These are phyloP conservation scores for Vireo griseus DNA, from an alignment of 2,797 vertebrate genomes.

Conservation along the genomic window DNA sequence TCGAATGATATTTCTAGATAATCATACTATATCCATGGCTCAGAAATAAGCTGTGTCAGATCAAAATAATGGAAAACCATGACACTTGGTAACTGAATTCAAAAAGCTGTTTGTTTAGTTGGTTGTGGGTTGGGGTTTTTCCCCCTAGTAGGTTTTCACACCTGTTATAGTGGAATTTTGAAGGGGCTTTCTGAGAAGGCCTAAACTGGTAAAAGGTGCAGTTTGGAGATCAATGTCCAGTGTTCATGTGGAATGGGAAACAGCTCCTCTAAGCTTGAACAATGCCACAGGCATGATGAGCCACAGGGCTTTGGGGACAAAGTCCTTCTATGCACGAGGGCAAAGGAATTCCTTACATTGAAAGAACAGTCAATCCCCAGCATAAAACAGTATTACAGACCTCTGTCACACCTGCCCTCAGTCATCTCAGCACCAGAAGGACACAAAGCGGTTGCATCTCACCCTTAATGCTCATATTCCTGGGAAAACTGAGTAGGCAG, in stretches of 20 bases:
- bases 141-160: neutral
- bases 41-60: neutral
- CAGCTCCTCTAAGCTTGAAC: neutral
- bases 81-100: neutral
- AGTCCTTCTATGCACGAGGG: neutral
- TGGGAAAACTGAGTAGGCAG: neutral
- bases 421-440: neutral
- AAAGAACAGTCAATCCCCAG: neutral
- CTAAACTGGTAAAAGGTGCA: neutral
- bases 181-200: neutral
- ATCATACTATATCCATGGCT: fast-evolving
- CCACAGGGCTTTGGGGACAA: neutral
- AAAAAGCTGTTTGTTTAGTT: neutral
- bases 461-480: neutral
- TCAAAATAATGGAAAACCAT: neutral
- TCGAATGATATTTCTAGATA: neutral
- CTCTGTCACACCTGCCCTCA: neutral
- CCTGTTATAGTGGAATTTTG: neutral
- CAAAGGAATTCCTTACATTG: neutral
- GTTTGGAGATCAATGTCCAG: neutral
- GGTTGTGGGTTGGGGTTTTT: fast-evolving
- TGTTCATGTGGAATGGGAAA: neutral
- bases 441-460: neutral
- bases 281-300: neutral
- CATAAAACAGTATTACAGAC: neutral